Evolutionary conservation across 2,888 invertebrate genomes (phyloP), one percentile per base, ranked within the genome.

Genomic region (Boloria euphrosyne): DNA sequence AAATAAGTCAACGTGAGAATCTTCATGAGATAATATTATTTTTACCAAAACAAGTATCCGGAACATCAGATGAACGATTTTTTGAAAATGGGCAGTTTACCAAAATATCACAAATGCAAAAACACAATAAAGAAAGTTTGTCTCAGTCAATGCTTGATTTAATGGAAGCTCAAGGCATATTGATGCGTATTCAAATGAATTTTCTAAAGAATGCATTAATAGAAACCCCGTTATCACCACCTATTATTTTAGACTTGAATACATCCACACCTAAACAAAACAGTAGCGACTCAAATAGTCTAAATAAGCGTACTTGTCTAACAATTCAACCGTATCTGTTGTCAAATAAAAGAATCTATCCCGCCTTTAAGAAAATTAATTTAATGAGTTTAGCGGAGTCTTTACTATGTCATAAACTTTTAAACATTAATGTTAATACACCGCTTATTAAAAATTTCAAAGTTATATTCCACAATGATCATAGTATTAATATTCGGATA

Each of bases 1-100:
- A 68, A 57, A 22, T 64, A 43, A 61, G 27, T 10, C 55, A 18
- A 44, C 62, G 16, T 54, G 52, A 66, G 10, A 57, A 46, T 49
- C 14, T 18, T 13, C 27, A 67, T 22, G 27, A 18, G 49, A 38
- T 62, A 6, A 51, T 54, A 18, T 52, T 50, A 13, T 61, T 64
- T 4, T 43, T 62, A 31, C 61, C 66, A 4, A 13, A 50, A 53
- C 47, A 61, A 16, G 66, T 50, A 7, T 5, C 52, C 31, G 27
- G 7, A 13, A 16, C 18, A 16, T 52, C 60, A 13, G 17, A 52
- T 3, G 16, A 38, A 7, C 47, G 38, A 27, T 13, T 13, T 16
- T n/a, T 57, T 2, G 18, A 44, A 0, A 7, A 54, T 10, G 67
- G 67, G 5, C 54, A 60, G 4, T 67, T 67, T 52, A 10, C 51